phyloP scores from a whole-genome alignment of 2,888 invertebrate genomes.

The Yponomeuta cagnagella region DNA sequence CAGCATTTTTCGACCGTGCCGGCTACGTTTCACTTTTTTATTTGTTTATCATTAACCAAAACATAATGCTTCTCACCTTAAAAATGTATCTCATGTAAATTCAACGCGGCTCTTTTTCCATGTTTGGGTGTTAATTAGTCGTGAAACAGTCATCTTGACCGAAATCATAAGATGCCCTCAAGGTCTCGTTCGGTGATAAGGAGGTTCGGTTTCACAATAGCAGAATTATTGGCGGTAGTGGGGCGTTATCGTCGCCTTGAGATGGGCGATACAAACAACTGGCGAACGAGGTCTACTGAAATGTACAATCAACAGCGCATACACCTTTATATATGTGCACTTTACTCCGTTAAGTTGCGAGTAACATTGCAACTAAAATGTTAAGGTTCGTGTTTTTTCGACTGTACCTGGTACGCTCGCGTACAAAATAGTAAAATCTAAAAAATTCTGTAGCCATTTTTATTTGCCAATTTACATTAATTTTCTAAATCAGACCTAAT shows the following conservation, averaged over 20 bases:
- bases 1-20: background rate
- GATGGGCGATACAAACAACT: conserved; percentile 70
- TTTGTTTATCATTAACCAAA: background rate
- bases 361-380: no score
- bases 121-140: conserved; percentile 43
- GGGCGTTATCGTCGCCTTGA: conserved; percentile 51
- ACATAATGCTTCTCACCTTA: background rate
- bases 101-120: background rate
- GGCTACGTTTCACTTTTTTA: background rate
- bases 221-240: conserved; percentile 74
- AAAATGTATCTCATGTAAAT: background rate
- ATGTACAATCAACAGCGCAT: conserved; percentile 23
- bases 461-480: no score
- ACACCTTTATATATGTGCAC: no score
- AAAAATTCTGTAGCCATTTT: background rate
- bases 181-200: conserved; percentile 62
- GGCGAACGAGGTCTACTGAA: conserved; percentile 57
- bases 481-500: no score
- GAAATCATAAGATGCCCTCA: conserved; percentile 71
- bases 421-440: conserved; percentile 39
- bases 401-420: conserved; percentile 38
- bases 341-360: no score
- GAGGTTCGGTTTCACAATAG: conserved; percentile 66
- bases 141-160: conserved; percentile 73
- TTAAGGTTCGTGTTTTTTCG: no score